These are phyloP conservation scores for Vombatus ursinus DNA, from an alignment of 2,113 vertebrate genomes.

Conservation along the genomic window DNA sequence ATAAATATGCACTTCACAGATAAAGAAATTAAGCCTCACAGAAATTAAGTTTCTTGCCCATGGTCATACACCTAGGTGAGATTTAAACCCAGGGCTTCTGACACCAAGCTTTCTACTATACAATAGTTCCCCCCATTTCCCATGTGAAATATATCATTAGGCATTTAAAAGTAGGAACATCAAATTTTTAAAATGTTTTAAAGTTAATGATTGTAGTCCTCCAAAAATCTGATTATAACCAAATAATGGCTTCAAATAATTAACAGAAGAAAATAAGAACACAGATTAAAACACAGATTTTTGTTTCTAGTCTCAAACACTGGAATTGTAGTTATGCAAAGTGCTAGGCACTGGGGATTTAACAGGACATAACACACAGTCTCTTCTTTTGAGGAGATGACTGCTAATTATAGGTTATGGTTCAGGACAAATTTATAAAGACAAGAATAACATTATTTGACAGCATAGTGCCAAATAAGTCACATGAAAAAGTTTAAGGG, in stretches of 20 bases:
- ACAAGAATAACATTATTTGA: background rate
- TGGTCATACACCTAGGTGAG: too few relatives aligned
- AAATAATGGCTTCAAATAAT: too few relatives aligned
- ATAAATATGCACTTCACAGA: background rate
- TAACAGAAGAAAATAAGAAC: too few relatives aligned
- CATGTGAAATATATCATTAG: background rate
- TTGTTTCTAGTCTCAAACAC: background rate
- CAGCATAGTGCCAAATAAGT: background rate
- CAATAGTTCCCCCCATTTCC: too few relatives aligned
- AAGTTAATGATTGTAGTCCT: too few relatives aligned
- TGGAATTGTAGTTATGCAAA: background rate
- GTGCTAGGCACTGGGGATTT: background rate
- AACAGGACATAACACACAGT: background rate
- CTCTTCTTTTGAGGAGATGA: background rate
- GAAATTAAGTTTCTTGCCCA: too few relatives aligned
- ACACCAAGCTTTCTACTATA: too few relatives aligned
- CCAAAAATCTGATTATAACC: too few relatives aligned
- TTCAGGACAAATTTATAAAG: background rate
- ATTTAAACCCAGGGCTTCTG: too few relatives aligned
- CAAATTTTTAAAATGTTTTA: background rate
- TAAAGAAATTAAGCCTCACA: background rate
- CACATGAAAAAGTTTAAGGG: too few relatives aligned
- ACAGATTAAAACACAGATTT: background rate
- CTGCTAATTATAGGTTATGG: background rate
- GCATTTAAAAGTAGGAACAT: background rate